Percentiles rank a stretch among this genome's conserved stretches.
Conservation (phyloP, 37 sponge, comb jelly and placozoan species). For the Bolinopsis microptera region DNA sequence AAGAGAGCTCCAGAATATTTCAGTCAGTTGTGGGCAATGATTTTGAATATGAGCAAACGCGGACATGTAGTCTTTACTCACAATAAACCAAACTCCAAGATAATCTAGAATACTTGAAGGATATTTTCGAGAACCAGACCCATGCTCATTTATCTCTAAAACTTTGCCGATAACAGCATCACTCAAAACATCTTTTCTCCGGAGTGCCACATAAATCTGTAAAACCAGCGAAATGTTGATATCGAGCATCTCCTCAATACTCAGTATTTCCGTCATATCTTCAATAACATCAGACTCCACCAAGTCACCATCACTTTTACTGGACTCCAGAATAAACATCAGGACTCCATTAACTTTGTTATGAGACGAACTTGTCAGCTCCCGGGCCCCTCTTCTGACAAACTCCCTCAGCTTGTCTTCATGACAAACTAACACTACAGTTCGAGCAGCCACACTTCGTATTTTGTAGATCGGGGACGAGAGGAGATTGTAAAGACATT, state of each 20-base stretch:
- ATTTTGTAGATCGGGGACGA: slow-evolving; percentile 23
- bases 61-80: neutral
- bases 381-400: neutral
- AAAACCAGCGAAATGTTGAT: neutral
- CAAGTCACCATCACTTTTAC: neutral
- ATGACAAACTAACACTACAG: neutral
- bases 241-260: neutral
- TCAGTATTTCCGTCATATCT: neutral
- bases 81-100: slow-evolving; percentile 21
- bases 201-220: neutral
- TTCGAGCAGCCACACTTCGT: slow-evolving; percentile 42
- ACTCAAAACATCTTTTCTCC: neutral
- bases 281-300: neutral
- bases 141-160: neutral
- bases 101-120: neutral
- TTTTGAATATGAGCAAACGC: neutral
- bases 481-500: slow-evolving; percentile 1
- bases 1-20: slow-evolving; percentile 27
- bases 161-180: neutral
- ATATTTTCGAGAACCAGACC: neutral
- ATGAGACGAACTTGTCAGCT: neutral
- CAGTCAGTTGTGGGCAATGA: neutral
- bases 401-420: neutral
- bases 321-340: neutral
- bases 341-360: slow-evolving; percentile 15